These are phyloP conservation scores for Balearica regulorum DNA, from an alignment of 2,797 vertebrate species.

Conservation along the genomic window DNA sequence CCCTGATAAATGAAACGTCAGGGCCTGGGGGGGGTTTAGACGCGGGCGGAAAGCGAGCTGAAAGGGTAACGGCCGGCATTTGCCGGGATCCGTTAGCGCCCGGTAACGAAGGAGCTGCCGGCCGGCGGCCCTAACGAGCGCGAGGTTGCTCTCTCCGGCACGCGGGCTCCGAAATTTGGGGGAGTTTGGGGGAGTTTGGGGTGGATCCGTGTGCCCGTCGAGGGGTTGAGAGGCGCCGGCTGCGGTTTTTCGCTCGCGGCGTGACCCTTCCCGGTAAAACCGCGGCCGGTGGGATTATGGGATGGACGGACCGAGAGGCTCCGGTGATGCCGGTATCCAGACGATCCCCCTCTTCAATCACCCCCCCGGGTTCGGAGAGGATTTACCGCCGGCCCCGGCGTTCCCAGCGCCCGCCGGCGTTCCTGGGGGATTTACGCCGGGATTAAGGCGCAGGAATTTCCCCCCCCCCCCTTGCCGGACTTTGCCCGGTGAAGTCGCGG, in stretches of 20 bases:
- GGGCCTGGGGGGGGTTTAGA: too few relatives aligned
- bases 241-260: background rate
- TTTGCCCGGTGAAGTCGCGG: background rate
- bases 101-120: too few relatives aligned
- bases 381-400: background rate
- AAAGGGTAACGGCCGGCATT: background rate
- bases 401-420: background rate
- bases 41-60: background rate
- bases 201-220: background rate
- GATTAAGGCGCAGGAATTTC: background rate
- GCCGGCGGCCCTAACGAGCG: background rate
- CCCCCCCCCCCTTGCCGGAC: background rate
- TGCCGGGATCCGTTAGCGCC: background rate
- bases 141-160: accelerated
- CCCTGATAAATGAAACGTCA: background rate
- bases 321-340: background rate
- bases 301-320: background rate
- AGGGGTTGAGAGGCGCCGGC: background rate
- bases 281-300: background rate
- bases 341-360: background rate
- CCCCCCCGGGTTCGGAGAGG: background rate
- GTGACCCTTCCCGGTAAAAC: background rate
- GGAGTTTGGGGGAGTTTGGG: too few relatives aligned
- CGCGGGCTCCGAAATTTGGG: background rate
- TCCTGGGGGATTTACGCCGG: background rate